phyloP scores from a whole-genome alignment of 2,888 invertebrate genomes.

The Cetonia aurata region DNA sequence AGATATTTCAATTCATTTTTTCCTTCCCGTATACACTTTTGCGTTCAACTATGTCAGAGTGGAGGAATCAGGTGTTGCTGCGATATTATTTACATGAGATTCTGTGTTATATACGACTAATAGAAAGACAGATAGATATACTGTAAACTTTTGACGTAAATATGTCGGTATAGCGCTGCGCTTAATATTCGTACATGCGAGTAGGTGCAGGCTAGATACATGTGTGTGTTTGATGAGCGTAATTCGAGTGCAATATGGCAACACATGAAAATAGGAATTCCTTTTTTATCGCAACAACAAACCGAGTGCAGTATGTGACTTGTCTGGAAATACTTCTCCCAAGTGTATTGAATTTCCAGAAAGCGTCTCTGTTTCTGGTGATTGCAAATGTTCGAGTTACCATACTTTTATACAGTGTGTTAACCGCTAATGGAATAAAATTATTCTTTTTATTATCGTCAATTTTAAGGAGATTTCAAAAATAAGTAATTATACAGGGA shows the following conservation, averaged over 20 bases:
- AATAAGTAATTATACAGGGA: no score
- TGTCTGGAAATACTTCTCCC: conserved; percentile 41
- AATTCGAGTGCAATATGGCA: neutral
- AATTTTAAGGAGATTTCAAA: no score
- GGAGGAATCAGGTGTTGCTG: conserved; percentile 28
- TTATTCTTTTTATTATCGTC: no score
- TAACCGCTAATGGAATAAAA: no score
- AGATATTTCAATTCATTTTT: conserved; percentile 19
- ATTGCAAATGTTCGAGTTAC: no score
- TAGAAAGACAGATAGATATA: conserved; percentile 4
- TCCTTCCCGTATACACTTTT: neutral
- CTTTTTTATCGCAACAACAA: conserved; percentile 41
- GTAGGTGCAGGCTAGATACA: neutral
- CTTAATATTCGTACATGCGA: neutral
- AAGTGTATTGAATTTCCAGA: conserved; percentile 42
- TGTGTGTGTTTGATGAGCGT: neutral
- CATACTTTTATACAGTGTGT: no score
- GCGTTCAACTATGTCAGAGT: neutral
- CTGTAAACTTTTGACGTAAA: neutral
- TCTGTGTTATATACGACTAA: conserved; percentile 6
- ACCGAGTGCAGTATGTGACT: conserved; percentile 43
- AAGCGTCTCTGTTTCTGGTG: conserved; percentile 21
- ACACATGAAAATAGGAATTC: conserved; percentile 42
- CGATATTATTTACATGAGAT: conserved; percentile 28
- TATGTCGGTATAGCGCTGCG: neutral